These are phyloP conservation scores for Lathamus discolor DNA, from an alignment of 2,113 vertebrate species.

Conservation along the genomic window DNA sequence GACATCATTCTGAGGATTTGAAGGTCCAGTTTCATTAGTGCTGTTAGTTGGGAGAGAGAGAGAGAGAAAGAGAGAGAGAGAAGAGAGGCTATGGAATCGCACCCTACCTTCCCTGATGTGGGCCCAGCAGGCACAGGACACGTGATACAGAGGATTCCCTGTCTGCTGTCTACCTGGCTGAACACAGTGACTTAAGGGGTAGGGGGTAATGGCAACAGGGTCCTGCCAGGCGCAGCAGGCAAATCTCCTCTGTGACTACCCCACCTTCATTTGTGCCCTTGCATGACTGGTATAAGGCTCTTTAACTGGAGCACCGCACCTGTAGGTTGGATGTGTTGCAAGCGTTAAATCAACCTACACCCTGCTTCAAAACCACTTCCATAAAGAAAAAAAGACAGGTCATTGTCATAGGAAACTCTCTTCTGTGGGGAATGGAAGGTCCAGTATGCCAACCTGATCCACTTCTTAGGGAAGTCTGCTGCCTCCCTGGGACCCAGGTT, in stretches of 20 bases:
- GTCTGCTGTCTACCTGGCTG: neutral
- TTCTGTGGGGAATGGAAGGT: neutral
- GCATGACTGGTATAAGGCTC: neutral
- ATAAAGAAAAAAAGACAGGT: neutral
- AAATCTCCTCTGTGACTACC: neutral
- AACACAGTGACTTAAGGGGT: neutral
- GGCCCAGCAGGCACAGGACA: neutral
- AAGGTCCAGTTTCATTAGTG: neutral
- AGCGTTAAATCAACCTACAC: neutral
- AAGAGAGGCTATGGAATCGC: neutral
- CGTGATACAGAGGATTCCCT: neutral
- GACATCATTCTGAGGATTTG: neutral
- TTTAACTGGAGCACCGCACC: neutral
- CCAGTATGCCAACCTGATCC: neutral
- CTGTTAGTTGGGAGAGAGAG: neutral
- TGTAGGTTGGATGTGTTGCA: neutral
- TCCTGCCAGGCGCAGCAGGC: neutral
- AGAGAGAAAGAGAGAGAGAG: neutral
- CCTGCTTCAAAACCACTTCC: neutral
- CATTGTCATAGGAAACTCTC: neutral
- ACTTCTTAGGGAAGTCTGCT: neutral
- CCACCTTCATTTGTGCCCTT: neutral
- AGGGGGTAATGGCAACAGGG: neutral
- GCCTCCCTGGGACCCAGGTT: neutral
- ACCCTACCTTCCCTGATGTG: neutral